Percentiles rank a stretch among this genome's conserved stretches.
Conservation (phyloP, 2,113 vertebrate genomes). For the Crotalus helleri region DNA sequence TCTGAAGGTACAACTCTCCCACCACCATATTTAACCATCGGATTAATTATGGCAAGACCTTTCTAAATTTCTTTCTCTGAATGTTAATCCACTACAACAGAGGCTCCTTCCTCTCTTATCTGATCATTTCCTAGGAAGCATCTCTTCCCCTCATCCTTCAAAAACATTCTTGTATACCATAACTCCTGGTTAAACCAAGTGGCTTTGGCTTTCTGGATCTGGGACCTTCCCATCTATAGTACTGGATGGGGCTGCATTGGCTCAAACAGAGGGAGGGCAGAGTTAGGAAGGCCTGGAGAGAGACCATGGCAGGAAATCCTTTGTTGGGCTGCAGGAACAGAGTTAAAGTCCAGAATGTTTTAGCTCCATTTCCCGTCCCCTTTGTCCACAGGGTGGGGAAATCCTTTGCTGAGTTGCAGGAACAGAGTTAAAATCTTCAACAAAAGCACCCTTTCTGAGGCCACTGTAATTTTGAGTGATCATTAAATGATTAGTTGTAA, state of each 20-base stretch:
- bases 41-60: neutral
- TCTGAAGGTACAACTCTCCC: neutral
- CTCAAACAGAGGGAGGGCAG: neutral
- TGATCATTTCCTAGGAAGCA: neutral
- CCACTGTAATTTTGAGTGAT: neutral
- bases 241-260: neutral
- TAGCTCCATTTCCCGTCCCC: too few species aligned
- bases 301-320: neutral
- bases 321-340: too few species aligned
- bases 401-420: neutral
- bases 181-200: neutral
- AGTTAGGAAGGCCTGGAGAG: neutral
- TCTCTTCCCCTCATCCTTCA: neutral
- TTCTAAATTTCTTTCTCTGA: neutral
- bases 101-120: neutral
- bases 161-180: neutral
- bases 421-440: neutral
- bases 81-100: neutral
- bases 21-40: neutral
- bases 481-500: neutral
- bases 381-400: neutral
- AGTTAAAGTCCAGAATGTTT: too few species aligned
- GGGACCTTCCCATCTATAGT: neutral
- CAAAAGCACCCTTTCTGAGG: neutral
- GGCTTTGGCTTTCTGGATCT: neutral